Evolutionary conservation across 2,113 vertebrate species (phyloP).

Genomic region (Anser brachyrhynchus): DNA sequence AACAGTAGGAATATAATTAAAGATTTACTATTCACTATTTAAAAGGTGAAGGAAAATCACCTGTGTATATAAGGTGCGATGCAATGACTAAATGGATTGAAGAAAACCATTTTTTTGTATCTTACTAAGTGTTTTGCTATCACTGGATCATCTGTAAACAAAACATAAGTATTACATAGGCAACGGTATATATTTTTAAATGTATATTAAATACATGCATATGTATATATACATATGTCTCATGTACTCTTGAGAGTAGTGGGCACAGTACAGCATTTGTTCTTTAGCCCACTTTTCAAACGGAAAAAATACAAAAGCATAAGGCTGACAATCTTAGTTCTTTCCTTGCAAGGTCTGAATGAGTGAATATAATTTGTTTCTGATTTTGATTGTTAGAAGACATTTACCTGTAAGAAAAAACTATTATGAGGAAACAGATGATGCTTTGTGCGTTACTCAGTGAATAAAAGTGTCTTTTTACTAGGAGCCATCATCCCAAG

Average conservation of each 20-base stretch:
- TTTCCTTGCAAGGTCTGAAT: background rate
- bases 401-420: background rate
- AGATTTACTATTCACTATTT: background rate
- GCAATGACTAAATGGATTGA: background rate
- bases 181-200: background rate
- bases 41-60: background rate
- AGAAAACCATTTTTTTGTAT: background rate
- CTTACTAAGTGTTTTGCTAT: background rate
- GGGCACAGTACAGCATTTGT: background rate
- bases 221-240: background rate
- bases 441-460: background rate
- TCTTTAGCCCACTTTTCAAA: background rate
- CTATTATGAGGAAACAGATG: background rate
- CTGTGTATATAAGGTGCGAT: background rate
- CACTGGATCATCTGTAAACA: background rate
- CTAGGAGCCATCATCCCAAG: background rate
- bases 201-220: background rate
- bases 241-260: background rate
- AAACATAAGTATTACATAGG: background rate
- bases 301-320: background rate
- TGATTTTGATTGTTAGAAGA: constrained; percentile 24
- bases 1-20: background rate
- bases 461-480: constrained; percentile 1
- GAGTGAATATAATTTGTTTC: constrained; percentile 8
- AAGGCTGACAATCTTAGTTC: background rate